Conservation (phyloP, 2,113 vertebrate genomes). For the Alligator sinensis region DNA sequence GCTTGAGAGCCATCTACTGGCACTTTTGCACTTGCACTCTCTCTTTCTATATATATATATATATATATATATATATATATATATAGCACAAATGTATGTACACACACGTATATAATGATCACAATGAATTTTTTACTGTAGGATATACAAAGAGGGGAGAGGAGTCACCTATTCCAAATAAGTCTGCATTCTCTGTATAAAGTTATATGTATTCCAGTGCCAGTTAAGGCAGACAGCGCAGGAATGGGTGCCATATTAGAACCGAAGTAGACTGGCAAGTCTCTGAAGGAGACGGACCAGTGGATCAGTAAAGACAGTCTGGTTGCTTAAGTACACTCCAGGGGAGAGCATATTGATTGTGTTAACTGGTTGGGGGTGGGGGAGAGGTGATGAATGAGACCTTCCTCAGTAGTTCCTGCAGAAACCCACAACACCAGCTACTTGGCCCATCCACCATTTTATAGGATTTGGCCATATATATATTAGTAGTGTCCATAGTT, state of each 20-base stretch:
- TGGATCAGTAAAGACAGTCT: background rate
- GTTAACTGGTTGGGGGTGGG: accelerated
- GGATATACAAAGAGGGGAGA: background rate
- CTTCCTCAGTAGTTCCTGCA: background rate
- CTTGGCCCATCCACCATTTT: accelerated
- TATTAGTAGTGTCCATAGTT: background rate
- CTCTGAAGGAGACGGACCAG: background rate
- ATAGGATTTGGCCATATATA: background rate
- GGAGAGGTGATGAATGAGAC: background rate
- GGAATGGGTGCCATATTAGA: background rate
- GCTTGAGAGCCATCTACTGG: slow-evolving; percentile 74
- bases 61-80: too few species aligned
- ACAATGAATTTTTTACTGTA: too few species aligned
- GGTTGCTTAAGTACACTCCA: too few species aligned
- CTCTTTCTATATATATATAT: background rate
- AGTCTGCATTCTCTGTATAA: background rate
- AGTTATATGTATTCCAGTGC: background rate
- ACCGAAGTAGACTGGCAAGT: background rate
- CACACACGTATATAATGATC: background rate
- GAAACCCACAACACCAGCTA: too few species aligned
- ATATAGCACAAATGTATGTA: background rate
- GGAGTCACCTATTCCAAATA: background rate
- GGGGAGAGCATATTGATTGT: too few species aligned
- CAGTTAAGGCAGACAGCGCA: background rate
- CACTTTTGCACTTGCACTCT: background rate